These are phyloP conservation scores for Epizoanthus fatuus DNA, from an alignment of 92 coral and sea anemone genomes.

Conservation along the genomic window DNA sequence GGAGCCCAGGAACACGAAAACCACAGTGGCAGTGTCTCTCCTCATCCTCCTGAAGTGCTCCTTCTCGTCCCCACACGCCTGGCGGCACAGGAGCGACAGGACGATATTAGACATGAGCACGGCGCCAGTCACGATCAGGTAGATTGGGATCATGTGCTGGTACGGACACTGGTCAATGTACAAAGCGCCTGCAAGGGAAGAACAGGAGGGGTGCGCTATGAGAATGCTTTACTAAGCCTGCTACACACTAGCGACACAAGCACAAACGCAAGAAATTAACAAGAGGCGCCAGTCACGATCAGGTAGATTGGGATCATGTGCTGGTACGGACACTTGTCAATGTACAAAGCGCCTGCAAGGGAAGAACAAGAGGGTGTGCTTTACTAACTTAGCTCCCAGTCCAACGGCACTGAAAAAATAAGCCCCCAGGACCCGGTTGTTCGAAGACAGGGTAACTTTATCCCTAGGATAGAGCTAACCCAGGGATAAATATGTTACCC, in stretches of 20 bases:
- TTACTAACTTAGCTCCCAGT: background rate
- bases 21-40: slow-evolving; percentile 3
- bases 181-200: slow-evolving; percentile 19
- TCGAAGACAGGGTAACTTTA: too few species aligned
- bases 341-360: slow-evolving; percentile 24
- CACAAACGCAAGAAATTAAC: background rate
- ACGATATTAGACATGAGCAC: background rate
- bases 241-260: background rate
- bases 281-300: slow-evolving; percentile 18
- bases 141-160: slow-evolving; percentile 32
- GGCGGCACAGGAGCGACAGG: slow-evolving; percentile 8
- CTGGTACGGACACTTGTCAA: slow-evolving; percentile 30
- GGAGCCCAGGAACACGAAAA: slow-evolving; percentile 26
- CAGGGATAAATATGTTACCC: too few species aligned
- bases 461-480: too few species aligned
- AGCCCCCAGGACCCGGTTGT: too few species aligned
- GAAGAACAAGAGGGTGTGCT: background rate
- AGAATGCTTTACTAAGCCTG: background rate
- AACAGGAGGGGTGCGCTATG: background rate
- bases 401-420: too few species aligned
- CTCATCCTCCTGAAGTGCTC: slow-evolving; percentile 27
- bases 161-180: slow-evolving; percentile 30
- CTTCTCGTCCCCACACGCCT: slow-evolving; percentile 1
- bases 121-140: slow-evolving; percentile 32
- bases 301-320: slow-evolving; percentile 35